phyloP scores from a whole-genome alignment of 2,113 vertebrate genomes.

The Excalfactoria chinensis region DNA sequence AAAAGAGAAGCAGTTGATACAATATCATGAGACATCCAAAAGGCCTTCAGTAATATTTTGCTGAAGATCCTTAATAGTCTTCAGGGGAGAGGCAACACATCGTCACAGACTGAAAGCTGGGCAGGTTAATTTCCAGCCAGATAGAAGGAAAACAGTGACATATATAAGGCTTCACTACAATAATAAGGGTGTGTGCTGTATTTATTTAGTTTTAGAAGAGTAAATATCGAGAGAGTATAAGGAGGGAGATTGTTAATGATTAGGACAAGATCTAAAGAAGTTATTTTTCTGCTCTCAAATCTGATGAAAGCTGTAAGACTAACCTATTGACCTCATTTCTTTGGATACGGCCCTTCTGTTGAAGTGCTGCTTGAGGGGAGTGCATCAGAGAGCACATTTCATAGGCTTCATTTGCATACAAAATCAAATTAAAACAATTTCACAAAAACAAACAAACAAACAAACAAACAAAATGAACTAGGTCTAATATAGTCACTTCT shows the following conservation, averaged over 20 bases:
- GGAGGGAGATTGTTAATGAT: neutral
- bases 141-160: neutral
- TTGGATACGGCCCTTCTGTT: neutral
- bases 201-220: neutral
- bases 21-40: neutral
- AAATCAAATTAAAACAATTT: neutral
- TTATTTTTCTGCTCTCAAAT: neutral
- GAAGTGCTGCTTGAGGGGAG: neutral
- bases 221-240: neutral
- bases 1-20: neutral
- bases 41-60: neutral
- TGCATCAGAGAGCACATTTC: neutral
- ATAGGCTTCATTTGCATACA: rapidly evolving
- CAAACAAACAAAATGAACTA: neutral
- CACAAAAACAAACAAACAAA: neutral
- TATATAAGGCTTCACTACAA: neutral
- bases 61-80: neutral
- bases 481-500: neutral
- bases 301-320: neutral
- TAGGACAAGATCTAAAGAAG: neutral
- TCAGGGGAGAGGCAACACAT: neutral
- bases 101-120: neutral
- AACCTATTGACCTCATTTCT: neutral
- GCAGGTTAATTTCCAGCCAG: neutral
- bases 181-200: neutral